Evolutionary conservation across 2,113 vertebrate genomes (phyloP), one percentile per base, ranked within the genome.

Genomic region (Thymallus thymallus): DNA sequence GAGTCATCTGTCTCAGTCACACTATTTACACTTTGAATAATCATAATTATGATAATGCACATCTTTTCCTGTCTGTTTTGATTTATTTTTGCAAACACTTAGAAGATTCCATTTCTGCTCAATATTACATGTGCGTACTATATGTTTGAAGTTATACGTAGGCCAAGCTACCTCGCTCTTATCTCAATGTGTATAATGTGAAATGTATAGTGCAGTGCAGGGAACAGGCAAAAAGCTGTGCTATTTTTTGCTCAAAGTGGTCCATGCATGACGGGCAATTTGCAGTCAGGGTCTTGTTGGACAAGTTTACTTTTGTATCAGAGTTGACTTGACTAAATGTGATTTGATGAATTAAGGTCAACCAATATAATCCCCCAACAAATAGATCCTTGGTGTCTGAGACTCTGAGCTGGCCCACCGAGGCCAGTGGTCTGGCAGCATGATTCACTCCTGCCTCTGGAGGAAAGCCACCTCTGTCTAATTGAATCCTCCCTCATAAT

Each of bases 391-490:
- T 45, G 35, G 18, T 30, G 66, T 45, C 14, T 22, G 66, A 68
- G 35, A 51, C 35, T 12, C 35, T 41, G 4, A 60, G 32, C 32
- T n/a, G 20, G 32, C n/a, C 10, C 1, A 35, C 20, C n/a, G 20
- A 23, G 5, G 7, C 66, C 20, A 46, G 4, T 9, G 18, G 29
- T 7, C 64, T n/a, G 64, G 30, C 29, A 66, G 64, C 14, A 66
- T 66, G 64, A 66, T 22, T 68, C 66, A 23, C 48, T 30, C 16
- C 12, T 69, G 45, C 62, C 68, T 35, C 62, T 32, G 68, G 62
- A 75, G 68, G 63, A 63, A 79, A 75, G 63, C 30, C 60, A 46
- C n/a, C n/a, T 13, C 48, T 78, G 67, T 51, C 72, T 69, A 48
- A 70, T 69, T 63, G 46, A 66, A 65, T 74, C 71, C 58, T 46